These are phyloP conservation scores for Blastobasis adustella DNA, from an alignment of 2,888 invertebrate genomes.

Conservation along the genomic window DNA sequence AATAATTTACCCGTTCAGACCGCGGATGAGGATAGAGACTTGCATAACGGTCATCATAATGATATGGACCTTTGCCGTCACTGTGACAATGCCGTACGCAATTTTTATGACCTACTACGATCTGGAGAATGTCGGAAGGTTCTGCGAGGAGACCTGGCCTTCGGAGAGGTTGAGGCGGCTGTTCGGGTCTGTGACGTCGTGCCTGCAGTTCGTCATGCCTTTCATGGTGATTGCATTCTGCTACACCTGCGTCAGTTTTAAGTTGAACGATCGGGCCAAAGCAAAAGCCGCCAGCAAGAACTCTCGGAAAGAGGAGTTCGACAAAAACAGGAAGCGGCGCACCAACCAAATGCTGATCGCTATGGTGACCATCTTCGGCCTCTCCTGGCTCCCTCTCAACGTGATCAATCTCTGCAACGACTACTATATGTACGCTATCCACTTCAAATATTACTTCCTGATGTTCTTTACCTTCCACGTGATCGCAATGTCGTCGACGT, in stretches of 20 bases:
- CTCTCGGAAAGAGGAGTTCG: slow-evolving; percentile 90
- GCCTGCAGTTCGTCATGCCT: slow-evolving; percentile 95
- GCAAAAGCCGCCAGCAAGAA: slow-evolving; percentile 90
- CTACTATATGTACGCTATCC: slow-evolving; percentile 81
- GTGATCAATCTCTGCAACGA: slow-evolving; percentile 90
- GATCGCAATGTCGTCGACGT: slow-evolving; percentile 96
- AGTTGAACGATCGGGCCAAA: slow-evolving; percentile 87
- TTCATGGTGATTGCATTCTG: slow-evolving; percentile 95
- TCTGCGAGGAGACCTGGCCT: slow-evolving; percentile 95
- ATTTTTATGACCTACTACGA: slow-evolving; percentile 83
- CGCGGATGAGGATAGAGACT: slow-evolving; percentile 91
- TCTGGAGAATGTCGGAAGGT: slow-evolving; percentile 57
- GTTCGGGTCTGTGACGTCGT: slow-evolving; percentile 91
- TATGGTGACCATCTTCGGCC: slow-evolving; percentile 96
- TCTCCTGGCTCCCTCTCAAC: slow-evolving; percentile 97
- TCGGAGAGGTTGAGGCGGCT: slow-evolving; percentile 83
- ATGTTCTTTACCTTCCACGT: slow-evolving; percentile 93
- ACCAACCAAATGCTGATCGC: slow-evolving; percentile 98
- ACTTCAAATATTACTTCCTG: slow-evolving; percentile 89
- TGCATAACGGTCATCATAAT: slow-evolving; percentile 89
- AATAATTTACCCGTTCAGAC: slow-evolving; percentile 96
- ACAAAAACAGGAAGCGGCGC: slow-evolving; percentile 90
- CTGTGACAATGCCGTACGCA: slow-evolving; percentile 94
- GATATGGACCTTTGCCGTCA: slow-evolving; percentile 92
- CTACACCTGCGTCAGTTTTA: slow-evolving; percentile 93